Evolutionary conservation across 2,888 invertebrate genomes (phyloP), one percentile per base, ranked within the genome.

Genomic region (Magallana nippona): DNA sequence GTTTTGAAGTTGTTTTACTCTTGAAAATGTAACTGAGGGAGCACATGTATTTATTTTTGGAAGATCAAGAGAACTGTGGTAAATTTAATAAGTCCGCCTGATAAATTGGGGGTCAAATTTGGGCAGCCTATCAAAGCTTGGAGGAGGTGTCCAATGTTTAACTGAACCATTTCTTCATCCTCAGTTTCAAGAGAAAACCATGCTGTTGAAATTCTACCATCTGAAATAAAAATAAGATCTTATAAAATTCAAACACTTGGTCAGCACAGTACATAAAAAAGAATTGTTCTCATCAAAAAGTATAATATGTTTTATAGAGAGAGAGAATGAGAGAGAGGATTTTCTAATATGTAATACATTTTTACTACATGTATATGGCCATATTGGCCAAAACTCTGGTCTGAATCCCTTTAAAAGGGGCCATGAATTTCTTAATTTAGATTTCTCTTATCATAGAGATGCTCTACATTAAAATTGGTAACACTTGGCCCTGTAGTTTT

Each of bases 81-180:
- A 19, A 60, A 60, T 17, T 60, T 3, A 60, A 60, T 60, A 60
- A 60, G 62, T 60, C 62, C 11, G 19, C 62, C 8, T 60, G 62
- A 60, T 60, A 60, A 60, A 60, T 60, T n/a, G 62, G 62, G 62
- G 62, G 62, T 60, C 62, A 60, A 60, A 8, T 60, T 60, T 60
- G 62, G 62, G 19, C 62, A 60, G 62, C 62, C 62, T 60, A 60
- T 60, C 62, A 60, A 60, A 60, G 62, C 62, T 60, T 60, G 62
- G 62, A 60, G 60, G 60, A 60, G 62, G 62, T 60, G 62, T 60
- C 62, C 62, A 60, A 60, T 60, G 62, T 60, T 60, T 19, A 60
- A 13, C 62, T 60, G 62, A 60, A 60, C 62, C 62, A 60, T 60
- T 60, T 60, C 62, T 60, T 60, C 62, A 19, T 60, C n/a, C 62